phyloP scores from a whole-genome alignment of 2,888 invertebrate genomes.

The Clusia tigrina region DNA sequence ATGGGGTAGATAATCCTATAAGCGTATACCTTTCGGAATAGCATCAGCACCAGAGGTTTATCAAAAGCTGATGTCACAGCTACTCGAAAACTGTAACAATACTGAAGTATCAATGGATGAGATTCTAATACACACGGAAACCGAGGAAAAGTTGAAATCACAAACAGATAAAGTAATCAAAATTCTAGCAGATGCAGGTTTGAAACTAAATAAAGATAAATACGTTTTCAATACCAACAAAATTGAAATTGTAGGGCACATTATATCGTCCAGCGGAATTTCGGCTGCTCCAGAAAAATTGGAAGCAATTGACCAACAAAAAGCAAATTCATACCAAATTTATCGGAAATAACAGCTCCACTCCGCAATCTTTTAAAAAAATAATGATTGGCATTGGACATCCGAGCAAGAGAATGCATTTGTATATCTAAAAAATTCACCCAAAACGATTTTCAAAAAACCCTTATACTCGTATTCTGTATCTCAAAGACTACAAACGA shows the following conservation, averaged over 20 bases:
- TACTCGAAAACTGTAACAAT: slow-evolving; percentile 33
- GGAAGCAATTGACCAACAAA: slow-evolving; percentile 39
- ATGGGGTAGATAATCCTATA: slow-evolving; percentile 37
- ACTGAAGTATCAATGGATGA: slow-evolving; percentile 42
- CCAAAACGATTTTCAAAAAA: slow-evolving; percentile 42
- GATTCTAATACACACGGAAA: slow-evolving; percentile 40
- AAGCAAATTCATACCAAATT: slow-evolving; percentile 28
- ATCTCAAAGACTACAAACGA: slow-evolving; percentile 43
- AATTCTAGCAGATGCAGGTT: slow-evolving; percentile 31
- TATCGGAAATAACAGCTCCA: slow-evolving; percentile 26
- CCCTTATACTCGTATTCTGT: slow-evolving; percentile 28
- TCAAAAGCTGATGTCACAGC: slow-evolving; percentile 35
- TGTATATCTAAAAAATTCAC: slow-evolving; percentile 34
- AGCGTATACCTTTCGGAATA: slow-evolving; percentile 33
- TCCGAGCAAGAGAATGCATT: slow-evolving; percentile 29
- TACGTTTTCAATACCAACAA: slow-evolving; percentile 32
- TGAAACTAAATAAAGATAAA: slow-evolving; percentile 44
- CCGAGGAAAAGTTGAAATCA: slow-evolving; percentile 35
- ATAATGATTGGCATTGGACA: slow-evolving; percentile 24
- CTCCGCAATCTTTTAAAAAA: slow-evolving; percentile 28
- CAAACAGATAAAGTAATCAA: slow-evolving; percentile 35
- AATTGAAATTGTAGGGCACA: slow-evolving; percentile 46
- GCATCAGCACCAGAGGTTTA: slow-evolving; percentile 44
- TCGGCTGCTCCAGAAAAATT: slow-evolving; percentile 46
- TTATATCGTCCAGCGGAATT: slow-evolving; percentile 45